Evolutionary conservation across 2,113 vertebrate species (phyloP), one percentile per base, ranked within the genome.

Genomic region (Rhinogobius similis): DNA sequence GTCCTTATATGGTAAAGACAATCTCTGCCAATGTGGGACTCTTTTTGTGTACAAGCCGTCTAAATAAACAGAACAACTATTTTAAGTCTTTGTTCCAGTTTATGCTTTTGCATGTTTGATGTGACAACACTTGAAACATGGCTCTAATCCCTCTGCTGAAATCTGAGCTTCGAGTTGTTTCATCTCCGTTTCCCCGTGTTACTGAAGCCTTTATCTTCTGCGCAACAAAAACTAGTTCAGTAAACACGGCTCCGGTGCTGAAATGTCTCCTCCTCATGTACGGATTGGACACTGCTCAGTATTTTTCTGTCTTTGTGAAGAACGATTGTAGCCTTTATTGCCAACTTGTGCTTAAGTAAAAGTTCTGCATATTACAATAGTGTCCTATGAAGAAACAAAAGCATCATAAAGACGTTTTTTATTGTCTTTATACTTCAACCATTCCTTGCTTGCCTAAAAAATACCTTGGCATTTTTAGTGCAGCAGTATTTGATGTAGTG

Each of bases 61-160:
- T 75, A 75, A 73, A 80, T 80, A 83, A 82, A 88, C 73, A 74
- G 21, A 78, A 26, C 73, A 64, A 69, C 26, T 70, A 27, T 66
- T 73, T 65, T 41, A 65, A 70, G 65, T 64, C 77, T 61, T 24
- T 38, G 24, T 82, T 62, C 65, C 23, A 72, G 68, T 73, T 72
- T 73, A 68, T 52, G 44, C 62, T 68, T 29, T 21, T 76, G n/a
- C 73, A 10, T 53, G 75, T 83, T 83, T 83, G 76, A 81, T 84
- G 82, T 83, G 73, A 72, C 56, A 62, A 29, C 1, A 44, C 69
- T 64, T 75, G 67, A 81, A 81, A 83, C 75, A 44, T 75, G 55
- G 52, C 69, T 71, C 27, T 79, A 72, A 84, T 84, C 81, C 77
- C 29, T 24, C 32, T 65, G 64, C 59, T 73, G 84, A 75, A 76